Percentiles rank a stretch among this genome's conserved stretches.
These are phyloP conservation scores for Hippoglossus hippoglossus DNA, from an alignment of 2,797 vertebrate genomes.

Conservation along the genomic window DNA sequence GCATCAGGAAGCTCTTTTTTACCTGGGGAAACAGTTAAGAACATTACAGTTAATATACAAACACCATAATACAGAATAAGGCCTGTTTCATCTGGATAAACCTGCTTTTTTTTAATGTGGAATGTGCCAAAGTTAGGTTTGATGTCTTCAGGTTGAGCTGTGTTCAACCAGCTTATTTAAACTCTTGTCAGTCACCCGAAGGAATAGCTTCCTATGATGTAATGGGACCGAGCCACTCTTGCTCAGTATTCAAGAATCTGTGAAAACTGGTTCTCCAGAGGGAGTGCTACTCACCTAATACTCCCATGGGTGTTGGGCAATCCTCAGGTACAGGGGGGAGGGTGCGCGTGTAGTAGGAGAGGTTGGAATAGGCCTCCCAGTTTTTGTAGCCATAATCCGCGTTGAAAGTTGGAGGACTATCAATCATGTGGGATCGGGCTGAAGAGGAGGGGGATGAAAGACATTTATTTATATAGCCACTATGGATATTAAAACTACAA, in stretches of 20 bases:
- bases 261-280: constrained; percentile 80
- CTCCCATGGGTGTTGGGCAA: constrained; percentile 97
- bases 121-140: background rate
- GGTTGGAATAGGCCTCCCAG: constrained; percentile 98
- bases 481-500: constrained; percentile 14
- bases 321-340: constrained; percentile 91
- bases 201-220: constrained; percentile 34
- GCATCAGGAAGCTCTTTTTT: constrained; percentile 93
- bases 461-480: background rate
- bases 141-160: background rate
- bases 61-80: background rate
- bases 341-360: constrained; percentile 94
- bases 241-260: constrained; percentile 75
- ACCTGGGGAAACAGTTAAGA: constrained; percentile 78
- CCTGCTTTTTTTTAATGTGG: background rate
- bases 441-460: constrained; percentile 28
- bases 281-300: constrained; percentile 87
- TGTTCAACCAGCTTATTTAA: constrained; percentile 1
- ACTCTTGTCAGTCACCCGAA: background rate
- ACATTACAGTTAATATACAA: background rate
- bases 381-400: constrained; percentile 91
- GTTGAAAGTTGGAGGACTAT: constrained; percentile 97
- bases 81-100: background rate
- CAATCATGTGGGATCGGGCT: constrained; percentile 95
- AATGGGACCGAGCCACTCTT: constrained; percentile 35